Percentiles rank a stretch among this genome's conserved stretches.
phyloP scores from a whole-genome alignment of 2,113 vertebrate species.

The Rafetus swinhoei region DNA sequence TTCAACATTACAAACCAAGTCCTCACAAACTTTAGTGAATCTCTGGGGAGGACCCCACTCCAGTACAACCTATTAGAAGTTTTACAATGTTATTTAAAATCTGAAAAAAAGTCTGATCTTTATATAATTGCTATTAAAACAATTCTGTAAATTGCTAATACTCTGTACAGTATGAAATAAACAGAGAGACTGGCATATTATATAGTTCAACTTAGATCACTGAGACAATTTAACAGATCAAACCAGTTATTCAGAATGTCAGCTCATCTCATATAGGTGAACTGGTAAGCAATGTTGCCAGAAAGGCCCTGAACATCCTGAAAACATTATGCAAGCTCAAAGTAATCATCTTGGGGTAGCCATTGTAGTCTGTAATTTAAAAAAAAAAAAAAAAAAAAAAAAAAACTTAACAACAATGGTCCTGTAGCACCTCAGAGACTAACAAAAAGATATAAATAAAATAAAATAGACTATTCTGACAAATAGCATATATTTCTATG shows the following conservation, averaged over 20 bases:
- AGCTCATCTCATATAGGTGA: neutral
- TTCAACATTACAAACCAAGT: conserved; percentile 80
- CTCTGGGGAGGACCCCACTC: conserved; percentile 83
- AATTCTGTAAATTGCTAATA: neutral
- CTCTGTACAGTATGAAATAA: neutral
- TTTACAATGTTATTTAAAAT: conserved; percentile 59
- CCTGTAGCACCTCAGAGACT: too few species aligned
- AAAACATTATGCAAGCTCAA: neutral
- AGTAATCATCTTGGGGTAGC: too few species aligned
- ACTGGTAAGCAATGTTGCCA: neutral
- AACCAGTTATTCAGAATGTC: neutral
- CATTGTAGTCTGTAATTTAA: too few species aligned
- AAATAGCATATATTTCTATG: neutral
- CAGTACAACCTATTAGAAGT: conserved; percentile 86
- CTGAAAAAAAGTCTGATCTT: neutral
- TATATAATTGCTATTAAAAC: neutral
- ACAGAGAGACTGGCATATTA: neutral
- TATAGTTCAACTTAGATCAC: neutral
- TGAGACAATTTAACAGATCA: neutral
- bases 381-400: too few species aligned
- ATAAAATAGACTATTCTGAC: neutral
- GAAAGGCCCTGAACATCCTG: neutral
- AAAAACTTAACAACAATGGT: too few species aligned
- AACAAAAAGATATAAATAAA: too few species aligned
- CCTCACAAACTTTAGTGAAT: conserved; percentile 80